phyloP scores from a whole-genome alignment of 2,888 invertebrate species.

The Catocala fraxini region DNA sequence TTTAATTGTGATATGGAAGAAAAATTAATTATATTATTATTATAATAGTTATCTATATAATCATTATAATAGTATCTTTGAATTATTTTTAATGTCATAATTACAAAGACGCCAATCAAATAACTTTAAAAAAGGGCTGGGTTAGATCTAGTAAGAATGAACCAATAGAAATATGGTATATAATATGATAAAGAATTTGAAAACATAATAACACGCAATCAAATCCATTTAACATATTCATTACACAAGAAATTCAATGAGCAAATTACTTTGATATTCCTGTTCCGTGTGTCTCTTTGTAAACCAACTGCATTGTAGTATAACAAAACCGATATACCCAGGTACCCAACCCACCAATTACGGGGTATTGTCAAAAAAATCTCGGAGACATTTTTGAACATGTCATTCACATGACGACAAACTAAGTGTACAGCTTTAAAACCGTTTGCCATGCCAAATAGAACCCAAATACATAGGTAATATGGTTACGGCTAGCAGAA shows the following conservation, averaged over 20 bases:
- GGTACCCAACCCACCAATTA: slow-evolving; percentile 88
- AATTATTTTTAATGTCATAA: too few relatives aligned
- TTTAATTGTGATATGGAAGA: too few relatives aligned
- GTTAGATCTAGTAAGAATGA: background rate
- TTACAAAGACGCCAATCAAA: too few relatives aligned
- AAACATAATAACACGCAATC: slow-evolving; percentile 46
- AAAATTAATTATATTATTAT: too few relatives aligned
- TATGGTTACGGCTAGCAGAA: slow-evolving; percentile 7
- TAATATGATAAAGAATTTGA: slow-evolving; percentile 26
- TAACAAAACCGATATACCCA: slow-evolving; percentile 81
- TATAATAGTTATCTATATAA: too few relatives aligned
- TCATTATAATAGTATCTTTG: too few relatives aligned
- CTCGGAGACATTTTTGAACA: slow-evolving; percentile 84
- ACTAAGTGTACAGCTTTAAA: slow-evolving; percentile 16
- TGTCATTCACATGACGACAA: slow-evolving; percentile 74
- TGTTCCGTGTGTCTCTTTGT: slow-evolving; percentile 72
- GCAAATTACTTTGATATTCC: slow-evolving; percentile 80
- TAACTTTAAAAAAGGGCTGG: background rate
- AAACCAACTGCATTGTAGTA: slow-evolving; percentile 76
- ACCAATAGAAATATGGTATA: slow-evolving; percentile 11
- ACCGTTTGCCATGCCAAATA: slow-evolving; percentile 43
- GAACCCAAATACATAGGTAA: slow-evolving; percentile 39
- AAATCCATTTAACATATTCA: slow-evolving; percentile 61
- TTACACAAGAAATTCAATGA: slow-evolving; percentile 66
- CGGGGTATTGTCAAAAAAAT: slow-evolving; percentile 79